Percentiles rank a stretch among this genome's conserved stretches.
Conservation (phyloP, 1,140 invertebrate genomes). For the Zaprionus ornatus region DNA sequence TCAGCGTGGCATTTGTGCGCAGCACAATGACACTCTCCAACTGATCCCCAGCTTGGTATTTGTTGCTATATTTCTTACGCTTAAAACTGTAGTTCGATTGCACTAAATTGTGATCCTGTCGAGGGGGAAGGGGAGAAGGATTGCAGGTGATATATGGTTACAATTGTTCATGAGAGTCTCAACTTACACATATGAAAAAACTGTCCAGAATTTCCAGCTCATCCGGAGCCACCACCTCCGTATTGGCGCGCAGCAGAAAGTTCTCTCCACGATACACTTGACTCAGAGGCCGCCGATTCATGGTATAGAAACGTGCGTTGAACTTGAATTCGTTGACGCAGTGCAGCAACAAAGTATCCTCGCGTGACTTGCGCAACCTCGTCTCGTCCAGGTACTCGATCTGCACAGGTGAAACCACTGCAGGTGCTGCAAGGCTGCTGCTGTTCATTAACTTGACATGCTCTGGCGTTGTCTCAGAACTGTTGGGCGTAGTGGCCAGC, state of each 20-base stretch:
- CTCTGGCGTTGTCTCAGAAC: conserved; percentile 73
- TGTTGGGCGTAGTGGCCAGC: conserved; percentile 52
- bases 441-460: conserved; percentile 46
- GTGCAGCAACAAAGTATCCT: conserved; percentile 64
- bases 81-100: conserved; percentile 84
- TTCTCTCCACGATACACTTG: conserved; percentile 80
- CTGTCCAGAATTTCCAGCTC: conserved; percentile 81
- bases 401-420: conserved; percentile 59
- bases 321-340: conserved; percentile 77
- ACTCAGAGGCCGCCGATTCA: conserved; percentile 65
- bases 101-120: conserved; percentile 82
- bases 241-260: conserved; percentile 75
- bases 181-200: conserved; percentile 84
- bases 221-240: conserved; percentile 65
- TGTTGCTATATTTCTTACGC: conserved; percentile 78
- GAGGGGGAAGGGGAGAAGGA: background rate
- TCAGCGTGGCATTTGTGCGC: conserved; percentile 67
- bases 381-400: conserved; percentile 80
- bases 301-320: conserved; percentile 71
- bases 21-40: conserved; percentile 79
- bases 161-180: background rate
- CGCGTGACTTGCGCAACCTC: conserved; percentile 72
- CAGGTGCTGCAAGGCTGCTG: conserved; percentile 31
- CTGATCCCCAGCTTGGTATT: conserved; percentile 69
- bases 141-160: background rate